These are phyloP conservation scores for Eupelmus urozonus DNA, from an alignment of 2,888 invertebrate species.

Conservation along the genomic window DNA sequence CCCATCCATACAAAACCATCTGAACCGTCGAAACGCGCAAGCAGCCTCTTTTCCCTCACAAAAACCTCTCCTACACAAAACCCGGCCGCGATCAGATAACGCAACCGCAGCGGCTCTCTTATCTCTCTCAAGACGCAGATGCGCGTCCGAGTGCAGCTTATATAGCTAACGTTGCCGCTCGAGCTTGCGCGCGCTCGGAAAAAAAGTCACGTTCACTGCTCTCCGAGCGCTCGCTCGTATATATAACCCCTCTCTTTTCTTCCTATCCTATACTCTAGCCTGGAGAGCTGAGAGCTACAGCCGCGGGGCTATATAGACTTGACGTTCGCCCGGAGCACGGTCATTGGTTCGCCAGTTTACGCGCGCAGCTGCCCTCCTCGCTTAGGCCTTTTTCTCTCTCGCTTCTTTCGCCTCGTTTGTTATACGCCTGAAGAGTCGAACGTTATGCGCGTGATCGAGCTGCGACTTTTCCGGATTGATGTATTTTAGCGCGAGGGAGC, in stretches of 20 bases:
- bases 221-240: not conserved
- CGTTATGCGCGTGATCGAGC: conserved; percentile 34
- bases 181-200: too few relatives aligned
- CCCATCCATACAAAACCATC: too few relatives aligned
- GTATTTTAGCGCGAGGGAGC: too few relatives aligned
- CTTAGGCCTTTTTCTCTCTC: not conserved
- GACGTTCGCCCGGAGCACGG: conserved; percentile 64
- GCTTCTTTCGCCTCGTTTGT: conserved; percentile 3
- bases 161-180: not conserved
- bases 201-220: too few relatives aligned
- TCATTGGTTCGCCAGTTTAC: conserved; percentile 75
- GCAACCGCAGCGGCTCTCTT: conserved; percentile 38
- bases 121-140: conserved; percentile 49
- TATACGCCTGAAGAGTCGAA: too few relatives aligned
- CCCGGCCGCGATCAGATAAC: too few relatives aligned
- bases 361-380: conserved; percentile 51
- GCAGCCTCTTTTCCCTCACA: too few relatives aligned
- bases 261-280: conserved; percentile 57
- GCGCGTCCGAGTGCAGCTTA: conserved; percentile 40
- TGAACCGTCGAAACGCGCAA: too few relatives aligned
- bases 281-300: conserved; percentile 58
- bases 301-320: conserved; percentile 45
- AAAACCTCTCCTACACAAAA: too few relatives aligned
- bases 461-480: not conserved
- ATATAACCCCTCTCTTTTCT: not conserved